A percentile compares a stretch with the other conserved stretches of the same genome.
phyloP scores from a whole-genome alignment of 1,140 invertebrate species.

The Lethrus apterus region DNA sequence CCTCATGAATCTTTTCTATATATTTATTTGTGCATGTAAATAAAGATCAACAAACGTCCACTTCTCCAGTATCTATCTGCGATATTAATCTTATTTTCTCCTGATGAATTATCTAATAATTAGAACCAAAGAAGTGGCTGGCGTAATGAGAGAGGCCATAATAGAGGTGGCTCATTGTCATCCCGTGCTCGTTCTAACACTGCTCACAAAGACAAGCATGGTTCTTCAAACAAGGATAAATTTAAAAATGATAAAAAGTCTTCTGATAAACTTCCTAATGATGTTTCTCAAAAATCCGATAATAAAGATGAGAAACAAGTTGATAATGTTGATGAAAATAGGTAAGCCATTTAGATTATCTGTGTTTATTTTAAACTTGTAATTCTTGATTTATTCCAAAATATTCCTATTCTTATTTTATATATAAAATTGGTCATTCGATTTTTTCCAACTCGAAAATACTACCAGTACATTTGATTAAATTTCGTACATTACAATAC shows the following conservation, averaged over 20 bases:
- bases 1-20: no score
- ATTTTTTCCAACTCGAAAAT: neutral
- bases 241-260: slow-evolving; percentile 21
- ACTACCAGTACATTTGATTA: neutral
- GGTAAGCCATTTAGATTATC: slow-evolving; percentile 14
- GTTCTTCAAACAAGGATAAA: slow-evolving; percentile 16
- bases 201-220: slow-evolving; percentile 19
- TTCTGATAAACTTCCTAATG: slow-evolving; percentile 14
- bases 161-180: slow-evolving; percentile 18
- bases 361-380: slow-evolving; percentile 6
- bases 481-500: neutral
- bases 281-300: slow-evolving; percentile 10
- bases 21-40: no score
- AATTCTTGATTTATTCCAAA: neutral
- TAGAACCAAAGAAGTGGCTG: slow-evolving; percentile 23
- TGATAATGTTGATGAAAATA: slow-evolving; percentile 19
- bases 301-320: slow-evolving; percentile 9
- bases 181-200: slow-evolving; percentile 19
- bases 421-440: neutral
- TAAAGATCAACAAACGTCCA: no score
- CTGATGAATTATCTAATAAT: slow-evolving; percentile 18
- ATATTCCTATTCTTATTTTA: neutral
- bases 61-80: neutral
- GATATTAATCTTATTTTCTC: slow-evolving; percentile 2
- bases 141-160: slow-evolving; percentile 20